Evolutionary conservation across 2,888 invertebrate genomes (phyloP).

Genomic region (Eretmocerus hayati): DNA sequence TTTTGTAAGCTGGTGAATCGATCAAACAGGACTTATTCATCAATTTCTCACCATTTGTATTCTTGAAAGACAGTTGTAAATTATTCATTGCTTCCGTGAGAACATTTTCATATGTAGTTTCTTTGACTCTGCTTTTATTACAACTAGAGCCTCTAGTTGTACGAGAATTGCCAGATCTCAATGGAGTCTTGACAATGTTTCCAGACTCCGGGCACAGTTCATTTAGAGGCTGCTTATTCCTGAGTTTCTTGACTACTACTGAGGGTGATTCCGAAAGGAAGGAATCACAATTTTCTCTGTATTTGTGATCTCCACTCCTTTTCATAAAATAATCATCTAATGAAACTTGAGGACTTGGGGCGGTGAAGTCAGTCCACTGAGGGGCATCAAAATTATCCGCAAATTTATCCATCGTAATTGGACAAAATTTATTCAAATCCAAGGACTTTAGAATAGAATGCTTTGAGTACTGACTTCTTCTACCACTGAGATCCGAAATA

Average conservation of each 20-base stretch:
- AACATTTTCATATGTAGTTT: constrained; percentile 27
- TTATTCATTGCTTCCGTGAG: constrained; percentile 26
- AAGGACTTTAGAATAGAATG: background rate
- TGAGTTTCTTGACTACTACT: background rate
- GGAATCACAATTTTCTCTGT: constrained; percentile 9
- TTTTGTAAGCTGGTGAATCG: constrained; percentile 22
- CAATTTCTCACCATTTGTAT: constrained; percentile 12
- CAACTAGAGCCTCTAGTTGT: background rate
- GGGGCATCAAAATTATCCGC: constrained; percentile 33
- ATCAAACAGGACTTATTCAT: constrained; percentile 18
- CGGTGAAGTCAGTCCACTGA: constrained; percentile 35
- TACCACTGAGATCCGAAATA: too few relatives aligned
- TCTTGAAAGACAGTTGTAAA: constrained; percentile 26
- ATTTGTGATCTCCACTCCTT: constrained; percentile 19
- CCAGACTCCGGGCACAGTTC: constrained; percentile 3
- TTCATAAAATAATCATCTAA: constrained; percentile 30
- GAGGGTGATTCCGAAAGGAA: constrained; percentile 5
- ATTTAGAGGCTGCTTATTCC: constrained; percentile 4
- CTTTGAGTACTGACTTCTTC: background rate
- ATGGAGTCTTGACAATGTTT: constrained; percentile 13
- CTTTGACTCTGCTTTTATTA: constrained; percentile 8
- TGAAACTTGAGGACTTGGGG: constrained; percentile 27
- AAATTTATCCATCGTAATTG: constrained; percentile 25
- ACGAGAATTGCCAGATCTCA: background rate
- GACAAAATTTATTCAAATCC: background rate